Evolutionary conservation across 1,140 invertebrate species (phyloP).

Genomic region (Araneus ventricosus): DNA sequence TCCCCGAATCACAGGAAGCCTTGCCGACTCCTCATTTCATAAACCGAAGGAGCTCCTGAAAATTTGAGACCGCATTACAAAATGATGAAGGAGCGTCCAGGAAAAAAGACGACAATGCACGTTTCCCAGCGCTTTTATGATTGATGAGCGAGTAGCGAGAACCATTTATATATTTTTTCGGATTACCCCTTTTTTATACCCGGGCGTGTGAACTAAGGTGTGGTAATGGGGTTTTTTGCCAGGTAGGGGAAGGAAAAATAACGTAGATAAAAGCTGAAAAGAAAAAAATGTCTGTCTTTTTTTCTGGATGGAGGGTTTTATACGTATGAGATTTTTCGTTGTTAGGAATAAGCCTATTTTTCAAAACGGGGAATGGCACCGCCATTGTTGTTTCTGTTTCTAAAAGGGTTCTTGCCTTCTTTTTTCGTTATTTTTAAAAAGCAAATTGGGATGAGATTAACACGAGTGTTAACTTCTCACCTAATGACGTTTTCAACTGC

Average conservation of each 20-base stretch:
- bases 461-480: not conserved
- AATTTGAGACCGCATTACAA: conserved; percentile 46
- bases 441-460: not conserved
- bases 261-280: conserved; percentile 1
- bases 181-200: not conserved
- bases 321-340: conserved; percentile 43
- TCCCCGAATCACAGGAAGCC: conserved; percentile 33
- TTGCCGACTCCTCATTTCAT: not conserved
- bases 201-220: conserved; percentile 19
- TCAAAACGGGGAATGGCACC: not conserved
- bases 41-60: not conserved
- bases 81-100: conserved; percentile 23
- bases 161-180: conserved; percentile 53
- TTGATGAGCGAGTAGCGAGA: conserved; percentile 24
- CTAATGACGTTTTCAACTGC: not conserved
- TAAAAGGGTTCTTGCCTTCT: not conserved
- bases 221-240: conserved; percentile 47
- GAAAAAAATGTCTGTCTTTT: not conserved
- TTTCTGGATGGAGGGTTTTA: not conserved
- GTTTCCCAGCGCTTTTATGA: conserved; percentile 1
- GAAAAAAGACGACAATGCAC: conserved; percentile 22
- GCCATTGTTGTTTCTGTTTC: not conserved
- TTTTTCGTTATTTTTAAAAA: not conserved
- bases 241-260: conserved; percentile 25
- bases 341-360: conserved; percentile 34